Conservation (phyloP, 1,140 invertebrate species). For the Triops cancriformis region DNA sequence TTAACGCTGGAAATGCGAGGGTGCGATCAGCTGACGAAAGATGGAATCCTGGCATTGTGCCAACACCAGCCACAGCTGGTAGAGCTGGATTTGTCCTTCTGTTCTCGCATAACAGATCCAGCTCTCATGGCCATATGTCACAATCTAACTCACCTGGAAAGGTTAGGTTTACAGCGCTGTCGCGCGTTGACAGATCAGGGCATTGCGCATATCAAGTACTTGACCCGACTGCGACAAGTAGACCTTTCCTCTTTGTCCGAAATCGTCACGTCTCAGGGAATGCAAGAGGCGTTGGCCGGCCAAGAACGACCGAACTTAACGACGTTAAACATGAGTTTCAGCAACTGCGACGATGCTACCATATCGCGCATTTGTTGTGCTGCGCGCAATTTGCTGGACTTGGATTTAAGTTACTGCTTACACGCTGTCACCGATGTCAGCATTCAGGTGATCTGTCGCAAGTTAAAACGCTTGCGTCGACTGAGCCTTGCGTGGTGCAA, state of each 20-base stretch:
- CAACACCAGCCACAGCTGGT: slow-evolving; percentile 47
- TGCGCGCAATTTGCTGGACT: slow-evolving; percentile 47
- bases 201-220: slow-evolving; percentile 44
- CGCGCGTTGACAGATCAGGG: slow-evolving; percentile 51
- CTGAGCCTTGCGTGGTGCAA: slow-evolving; percentile 56
- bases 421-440: slow-evolving; percentile 56
- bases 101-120: slow-evolving; percentile 52
- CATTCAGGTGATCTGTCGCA: slow-evolving; percentile 46
- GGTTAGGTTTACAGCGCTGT: slow-evolving; percentile 50
- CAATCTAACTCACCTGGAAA: slow-evolving; percentile 46
- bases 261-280: slow-evolving; percentile 49
- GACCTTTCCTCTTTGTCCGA: slow-evolving; percentile 57
- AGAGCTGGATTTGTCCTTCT: slow-evolving; percentile 52
- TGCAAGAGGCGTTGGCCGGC: slow-evolving; percentile 41
- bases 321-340: slow-evolving; percentile 51
- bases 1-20: slow-evolving; percentile 47
- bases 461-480: slow-evolving; percentile 48
- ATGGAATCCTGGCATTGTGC: slow-evolving; percentile 48
- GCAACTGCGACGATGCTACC: slow-evolving; percentile 51
- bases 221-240: slow-evolving; percentile 48
- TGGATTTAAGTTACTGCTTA: slow-evolving; percentile 58
- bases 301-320: slow-evolving; percentile 36
- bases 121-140: slow-evolving; percentile 49
- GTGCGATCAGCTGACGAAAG: slow-evolving; percentile 57
- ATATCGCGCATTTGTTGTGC: slow-evolving; percentile 49